Evolutionary conservation across 1,140 invertebrate species (phyloP), one percentile per base, ranked within the genome.

Genomic region (Phenacoccus solenopsis): DNA sequence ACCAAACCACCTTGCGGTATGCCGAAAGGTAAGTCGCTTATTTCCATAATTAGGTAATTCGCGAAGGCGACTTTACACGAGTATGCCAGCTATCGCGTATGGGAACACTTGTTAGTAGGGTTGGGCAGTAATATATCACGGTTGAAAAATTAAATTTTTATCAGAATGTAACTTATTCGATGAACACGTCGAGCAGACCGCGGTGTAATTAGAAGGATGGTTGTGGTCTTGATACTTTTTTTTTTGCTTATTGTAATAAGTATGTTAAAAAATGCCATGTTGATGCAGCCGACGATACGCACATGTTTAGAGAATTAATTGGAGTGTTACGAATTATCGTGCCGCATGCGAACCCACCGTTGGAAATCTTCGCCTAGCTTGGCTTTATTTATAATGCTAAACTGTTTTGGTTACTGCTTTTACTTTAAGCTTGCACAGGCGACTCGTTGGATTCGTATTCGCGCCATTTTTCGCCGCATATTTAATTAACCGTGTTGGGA

Each of bases 1-100:
- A 96, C 94, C 20, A 88, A 89, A 74, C 87, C 87, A 70, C 94
- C 94, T 28, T 98, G 95, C 80, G 95, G 95, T 72, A 95, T 97
- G 90, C 94, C 94, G 5, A 93, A 89, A 89, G 94, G 93, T 95
- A 80, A 85, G 2, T 4, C 20, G 30, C 30, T n/a, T 5, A 32
- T 49, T 10, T 49, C 3, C 16, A 3, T 9, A 49, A 49, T 49
- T 49, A n/a, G 20, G 20, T 49, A 49, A 49, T 49, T 49, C 20
- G 38, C 38, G 5, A 49, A 49, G 12, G 20, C 16, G 38, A 16
- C 12, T 49, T 49, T 16, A 49, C 16, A 49, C 20, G 20, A 49
- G 3, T 9, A 49, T 16, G 38, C 16, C 20, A 10, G 3, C 20
- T 49, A 49, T 49, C 38, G 13, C 5, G 13, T 32, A n/a, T n/a